These are phyloP conservation scores for Tyrannus savana DNA, from an alignment of 2,113 vertebrate species.

Conservation along the genomic window DNA sequence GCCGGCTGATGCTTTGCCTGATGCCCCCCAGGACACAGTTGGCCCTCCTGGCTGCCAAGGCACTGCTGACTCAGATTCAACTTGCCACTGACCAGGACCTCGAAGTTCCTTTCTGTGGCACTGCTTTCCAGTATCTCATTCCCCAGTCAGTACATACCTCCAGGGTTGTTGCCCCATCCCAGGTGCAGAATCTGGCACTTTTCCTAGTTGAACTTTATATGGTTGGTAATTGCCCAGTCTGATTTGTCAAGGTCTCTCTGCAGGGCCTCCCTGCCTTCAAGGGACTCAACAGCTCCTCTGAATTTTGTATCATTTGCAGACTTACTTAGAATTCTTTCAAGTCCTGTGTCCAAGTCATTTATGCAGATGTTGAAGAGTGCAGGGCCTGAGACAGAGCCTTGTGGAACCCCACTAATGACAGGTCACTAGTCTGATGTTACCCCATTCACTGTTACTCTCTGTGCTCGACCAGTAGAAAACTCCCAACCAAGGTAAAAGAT, in stretches of 20 bases:
- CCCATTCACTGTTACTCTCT: neutral
- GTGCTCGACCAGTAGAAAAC: neutral
- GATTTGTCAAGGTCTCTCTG: neutral
- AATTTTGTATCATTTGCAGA: neutral
- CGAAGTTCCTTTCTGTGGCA: neutral
- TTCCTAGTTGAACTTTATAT: neutral
- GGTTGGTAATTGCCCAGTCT: neutral
- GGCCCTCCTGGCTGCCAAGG: neutral
- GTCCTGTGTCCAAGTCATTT: neutral
- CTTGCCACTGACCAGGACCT: neutral
- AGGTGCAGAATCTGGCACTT: neutral
- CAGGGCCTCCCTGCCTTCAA: neutral
- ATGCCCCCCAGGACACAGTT: neutral
- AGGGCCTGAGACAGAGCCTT: neutral
- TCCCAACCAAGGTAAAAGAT: neutral
- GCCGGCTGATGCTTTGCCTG: neutral
- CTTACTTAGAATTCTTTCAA: neutral
- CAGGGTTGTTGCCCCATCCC: neutral
- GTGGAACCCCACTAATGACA: neutral
- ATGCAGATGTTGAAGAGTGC: neutral
- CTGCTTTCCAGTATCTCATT: neutral
- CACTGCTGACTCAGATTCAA: neutral
- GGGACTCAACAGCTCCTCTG: neutral
- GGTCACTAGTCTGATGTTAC: neutral
- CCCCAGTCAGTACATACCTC: neutral